These are phyloP conservation scores for Campoplex capitator DNA, from an alignment of 2,888 invertebrate species.

Conservation along the genomic window DNA sequence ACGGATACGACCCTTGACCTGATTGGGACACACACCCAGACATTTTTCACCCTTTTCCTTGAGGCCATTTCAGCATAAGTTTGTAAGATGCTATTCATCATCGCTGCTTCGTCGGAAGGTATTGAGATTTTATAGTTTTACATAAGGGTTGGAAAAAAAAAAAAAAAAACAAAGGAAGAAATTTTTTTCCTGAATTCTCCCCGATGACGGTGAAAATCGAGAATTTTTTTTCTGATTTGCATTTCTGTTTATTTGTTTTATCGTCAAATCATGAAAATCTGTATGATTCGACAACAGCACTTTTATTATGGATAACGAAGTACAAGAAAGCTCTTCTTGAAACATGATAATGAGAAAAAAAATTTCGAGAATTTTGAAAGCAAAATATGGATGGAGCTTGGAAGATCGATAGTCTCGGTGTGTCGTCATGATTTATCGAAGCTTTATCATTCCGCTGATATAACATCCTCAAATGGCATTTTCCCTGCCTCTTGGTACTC, in stretches of 20 bases:
- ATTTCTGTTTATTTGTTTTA: not conserved
- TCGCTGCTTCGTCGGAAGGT: not conserved
- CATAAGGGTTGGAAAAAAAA: not conserved
- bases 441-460: conserved; percentile 47
- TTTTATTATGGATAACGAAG: not conserved
- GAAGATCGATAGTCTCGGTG: conserved; percentile 33
- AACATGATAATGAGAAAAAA: not conserved
- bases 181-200: too few relatives aligned
- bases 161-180: not conserved
- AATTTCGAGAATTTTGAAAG: not conserved
- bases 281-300: not conserved
- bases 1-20: not conserved
- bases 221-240: too few relatives aligned
- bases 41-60: not conserved
- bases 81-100: not conserved
- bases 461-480: conserved; percentile 59
- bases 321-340: not conserved
- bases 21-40: not conserved
- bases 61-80: not conserved
- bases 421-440: conserved; percentile 33
- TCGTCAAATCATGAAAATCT: not conserved
- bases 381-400: not conserved
- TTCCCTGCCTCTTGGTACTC: conserved; percentile 32
- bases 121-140: not conserved
- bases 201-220: too few relatives aligned